Base-by-base conservation (phyloP, 2,888 invertebrate species). In the Hecatera dysodea region DNA sequence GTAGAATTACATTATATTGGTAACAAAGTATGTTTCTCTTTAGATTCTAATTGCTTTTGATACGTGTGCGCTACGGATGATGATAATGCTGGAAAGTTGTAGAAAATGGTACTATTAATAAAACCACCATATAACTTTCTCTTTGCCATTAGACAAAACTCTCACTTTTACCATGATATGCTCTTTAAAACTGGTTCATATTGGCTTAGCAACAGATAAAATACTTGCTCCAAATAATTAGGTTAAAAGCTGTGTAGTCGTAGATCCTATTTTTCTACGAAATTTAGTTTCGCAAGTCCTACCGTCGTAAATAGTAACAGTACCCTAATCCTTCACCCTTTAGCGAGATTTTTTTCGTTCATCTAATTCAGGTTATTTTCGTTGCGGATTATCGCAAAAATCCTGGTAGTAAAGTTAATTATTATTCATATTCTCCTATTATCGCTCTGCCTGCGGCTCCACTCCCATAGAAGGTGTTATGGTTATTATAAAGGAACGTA, bases 121-220 rank as follows among this genome's bases (percentile, higher is more conserved):
- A 71, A 75, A 65, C 63, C 60, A 50, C 56, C n/a, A 70, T 75
- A 72, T 53, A 52, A 68, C 76, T 82, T 82, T 84, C 82, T 55
- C 72, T 78, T 52, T 6, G 62, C 12, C 60, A 75, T 74, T 55
- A 76, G 42, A 29, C 44, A 36, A 55, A 48, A 50, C 52, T 62
- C 44, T 68, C 48, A 67, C 71, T 74, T 71, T 74, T 69, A 75
- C 65, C 48, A 44, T 66, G 17, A 46, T 52, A 11, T 44, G 42
- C 17, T 29, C 22, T 57, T 12, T 48, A 12, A 29, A 29, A 39
- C 24, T 46, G 44, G 62, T 52, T 59, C 27, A 53, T 53, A 53
- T 36, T 50, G 44, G 8, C 62, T 55, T 53, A 61, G 50, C 11
- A 56, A 53, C 29, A 39, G 12, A 57, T 48, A 56, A 56, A 65